A percentile compares a stretch with the other conserved stretches of the same genome.
These are phyloP conservation scores for Toxotes chatareus DNA, from an alignment of 2,113 vertebrate genomes.

Conservation along the genomic window DNA sequence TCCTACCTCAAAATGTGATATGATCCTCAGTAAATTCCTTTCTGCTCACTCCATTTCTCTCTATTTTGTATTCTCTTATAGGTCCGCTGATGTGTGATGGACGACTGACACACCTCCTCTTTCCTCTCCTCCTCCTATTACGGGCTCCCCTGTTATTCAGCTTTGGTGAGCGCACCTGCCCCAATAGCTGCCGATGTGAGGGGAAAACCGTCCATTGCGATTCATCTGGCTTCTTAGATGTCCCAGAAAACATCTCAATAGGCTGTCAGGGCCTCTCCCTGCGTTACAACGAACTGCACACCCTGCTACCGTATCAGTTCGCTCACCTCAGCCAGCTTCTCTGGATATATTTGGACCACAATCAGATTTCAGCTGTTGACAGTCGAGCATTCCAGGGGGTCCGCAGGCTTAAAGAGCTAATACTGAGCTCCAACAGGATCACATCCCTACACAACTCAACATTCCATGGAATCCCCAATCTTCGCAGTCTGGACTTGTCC, in stretches of 20 bases:
- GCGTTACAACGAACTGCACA: constrained; percentile 96
- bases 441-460: constrained; percentile 94
- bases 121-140: constrained; percentile 86
- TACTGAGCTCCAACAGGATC: constrained; percentile 98
- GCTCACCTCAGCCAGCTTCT: constrained; percentile 97
- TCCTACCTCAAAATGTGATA: not conserved
- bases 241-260: constrained; percentile 95
- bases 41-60: constrained; percentile 14
- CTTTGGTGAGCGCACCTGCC: constrained; percentile 94
- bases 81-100: constrained; percentile 78
- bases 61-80: constrained; percentile 49
- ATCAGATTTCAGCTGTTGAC: constrained; percentile 93
- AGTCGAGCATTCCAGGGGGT: constrained; percentile 96
- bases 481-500: constrained; percentile 96
- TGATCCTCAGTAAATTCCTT: not conserved
- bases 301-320: constrained; percentile 94
- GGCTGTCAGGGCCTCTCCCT: constrained; percentile 96
- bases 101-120: constrained; percentile 85
- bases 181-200: constrained; percentile 94
- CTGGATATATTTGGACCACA: constrained; percentile 99
- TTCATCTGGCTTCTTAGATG: constrained; percentile 92
- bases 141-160: constrained; percentile 85
- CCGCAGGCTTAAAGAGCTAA: constrained; percentile 95
- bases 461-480: constrained; percentile 96
- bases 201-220: constrained; percentile 99